Evolutionary conservation across 2,113 vertebrate genomes (phyloP), one percentile per base, ranked within the genome.

Genomic region (Prietella phreatophila): DNA sequence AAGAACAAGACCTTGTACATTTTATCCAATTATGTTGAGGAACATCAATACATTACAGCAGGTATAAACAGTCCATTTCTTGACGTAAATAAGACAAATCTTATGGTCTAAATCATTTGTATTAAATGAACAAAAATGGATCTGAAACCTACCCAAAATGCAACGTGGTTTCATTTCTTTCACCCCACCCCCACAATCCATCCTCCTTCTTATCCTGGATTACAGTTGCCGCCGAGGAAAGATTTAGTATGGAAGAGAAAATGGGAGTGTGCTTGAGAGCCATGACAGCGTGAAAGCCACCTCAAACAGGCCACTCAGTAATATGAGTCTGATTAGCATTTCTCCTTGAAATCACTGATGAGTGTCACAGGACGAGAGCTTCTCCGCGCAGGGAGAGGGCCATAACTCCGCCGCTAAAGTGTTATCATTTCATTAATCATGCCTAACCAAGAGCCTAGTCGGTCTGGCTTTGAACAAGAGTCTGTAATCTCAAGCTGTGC

Each of bases 301-400:
- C 69, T 76, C 80, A 63, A 53, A 65, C 82, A 79, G 69, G 11
- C 78, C 47, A 83, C 85, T 78, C 61, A 30, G 84, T 78, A 89
- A 83, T 89, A 67, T 61, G 33, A 67, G 79, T 71, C 69, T 76
- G 82, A 90, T 90, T 89, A 90, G 76, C 89, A 90, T 89, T 87
- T 90, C 79, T 84, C 69, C 56, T 55, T 36, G 53, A 65, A 47
- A 67, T 71, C 30, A 8, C 33, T 60, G 47, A 78, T 65, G 22
- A 82, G 60, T 60, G 76, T 73, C 65, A 36, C 8, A 69, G 87
- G 82, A 83, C 22, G 7, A 56, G 58, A 36, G 85, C 58, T 30
- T 55, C 47, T 86, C 25, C 22, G 60, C 63, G 39, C 47, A 69
- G 30, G 36, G 19, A 63, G 63, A 78, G 42, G 56, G 80, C 82